Evolutionary conservation across 2,888 invertebrate species (phyloP).

Genomic region (Neoitamus cyanurus): DNA sequence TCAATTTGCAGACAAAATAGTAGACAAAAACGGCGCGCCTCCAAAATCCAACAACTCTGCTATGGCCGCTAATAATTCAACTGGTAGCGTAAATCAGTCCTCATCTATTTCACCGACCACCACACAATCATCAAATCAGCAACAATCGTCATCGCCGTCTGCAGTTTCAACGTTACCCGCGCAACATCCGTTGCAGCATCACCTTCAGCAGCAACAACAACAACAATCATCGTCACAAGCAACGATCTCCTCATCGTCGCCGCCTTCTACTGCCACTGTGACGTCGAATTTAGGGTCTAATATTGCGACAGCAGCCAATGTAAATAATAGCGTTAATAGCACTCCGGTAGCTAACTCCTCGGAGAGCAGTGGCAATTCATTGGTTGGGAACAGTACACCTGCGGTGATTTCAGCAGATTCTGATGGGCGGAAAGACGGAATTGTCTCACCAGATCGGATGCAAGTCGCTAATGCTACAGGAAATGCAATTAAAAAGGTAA

Average conservation of each 20-base stretch:
- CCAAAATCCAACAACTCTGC: conserved; percentile 59
- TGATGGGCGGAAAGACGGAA: conserved; percentile 7
- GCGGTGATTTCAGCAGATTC: background rate
- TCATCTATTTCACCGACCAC: conserved; percentile 58
- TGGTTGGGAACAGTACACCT: background rate
- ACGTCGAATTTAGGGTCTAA: conserved; percentile 31
- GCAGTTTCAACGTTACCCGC: conserved; percentile 62
- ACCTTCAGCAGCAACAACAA: conserved; percentile 16
- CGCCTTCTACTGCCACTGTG: conserved; percentile 26
- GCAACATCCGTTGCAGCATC: conserved; percentile 59
- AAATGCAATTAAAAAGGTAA: conserved; percentile 33
- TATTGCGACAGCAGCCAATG: conserved; percentile 10
- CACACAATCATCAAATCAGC: conserved; percentile 46
- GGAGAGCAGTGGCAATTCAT: conserved; percentile 26
- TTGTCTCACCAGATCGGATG: background rate
- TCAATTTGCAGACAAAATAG: conserved; percentile 54
- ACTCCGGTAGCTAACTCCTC: conserved; percentile 11
- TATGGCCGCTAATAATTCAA: conserved; percentile 59
- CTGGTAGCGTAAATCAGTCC: conserved; percentile 59
- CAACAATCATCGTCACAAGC: conserved; percentile 54
- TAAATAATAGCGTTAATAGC: conserved; percentile 44
- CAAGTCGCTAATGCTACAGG: conserved; percentile 12
- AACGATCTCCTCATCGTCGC: conserved; percentile 49
- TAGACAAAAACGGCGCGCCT: conserved; percentile 66
- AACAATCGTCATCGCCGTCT: conserved; percentile 39